phyloP scores from a whole-genome alignment of 2,113 vertebrate species.

The Sebastes schlegelii region DNA sequence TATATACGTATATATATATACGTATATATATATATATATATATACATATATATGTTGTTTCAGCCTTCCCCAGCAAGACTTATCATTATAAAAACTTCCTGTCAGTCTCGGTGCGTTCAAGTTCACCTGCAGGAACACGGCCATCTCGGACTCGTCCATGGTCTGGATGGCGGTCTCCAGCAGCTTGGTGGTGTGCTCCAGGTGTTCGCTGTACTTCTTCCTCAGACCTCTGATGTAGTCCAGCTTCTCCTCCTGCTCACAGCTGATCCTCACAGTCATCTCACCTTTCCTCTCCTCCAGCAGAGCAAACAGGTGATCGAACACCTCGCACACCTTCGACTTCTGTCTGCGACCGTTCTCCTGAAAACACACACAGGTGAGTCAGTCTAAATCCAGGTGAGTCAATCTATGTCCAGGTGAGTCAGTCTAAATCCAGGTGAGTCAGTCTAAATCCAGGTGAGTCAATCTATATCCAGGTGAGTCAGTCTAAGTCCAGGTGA shows the following conservation, averaged over 20 bases:
- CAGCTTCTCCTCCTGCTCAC: conserved; percentile 93
- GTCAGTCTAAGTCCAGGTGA: too few relatives aligned
- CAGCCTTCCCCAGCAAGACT: too few relatives aligned
- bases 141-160: conserved; percentile 96
- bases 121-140: conserved; percentile 93
- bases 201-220: conserved; percentile 90
- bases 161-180: conserved; percentile 94
- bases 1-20: too few relatives aligned
- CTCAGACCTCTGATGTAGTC: conserved; percentile 89
- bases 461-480: too few relatives aligned
- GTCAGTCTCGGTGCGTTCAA: conserved; percentile 15
- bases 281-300: conserved; percentile 94
- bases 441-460: not conserved
- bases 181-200: conserved; percentile 90
- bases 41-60: too few relatives aligned
- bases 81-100: not conserved
- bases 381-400: not conserved
- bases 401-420: too few relatives aligned
- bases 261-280: conserved; percentile 89
- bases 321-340: conserved; percentile 92
- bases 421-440: too few relatives aligned
- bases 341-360: conserved; percentile 94
- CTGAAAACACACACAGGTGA: conserved; percentile 72
- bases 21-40: too few relatives aligned
- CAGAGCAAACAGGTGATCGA: conserved; percentile 93